Evolutionary conservation across 2,888 invertebrate species (phyloP).

Genomic region (Eustalomyia histrio): DNA sequence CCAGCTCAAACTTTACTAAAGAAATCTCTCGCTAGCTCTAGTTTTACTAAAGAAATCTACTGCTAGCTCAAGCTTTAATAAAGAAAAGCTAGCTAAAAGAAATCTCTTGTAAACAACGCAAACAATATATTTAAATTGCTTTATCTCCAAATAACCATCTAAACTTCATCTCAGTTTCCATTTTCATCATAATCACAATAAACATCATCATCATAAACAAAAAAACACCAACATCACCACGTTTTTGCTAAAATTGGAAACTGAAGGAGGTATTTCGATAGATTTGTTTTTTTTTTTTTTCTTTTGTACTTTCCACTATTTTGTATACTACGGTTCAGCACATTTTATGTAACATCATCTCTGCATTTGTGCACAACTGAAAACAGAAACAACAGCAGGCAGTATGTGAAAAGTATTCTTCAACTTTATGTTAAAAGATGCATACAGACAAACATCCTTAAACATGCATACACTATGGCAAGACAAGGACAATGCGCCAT

Average conservation of each 20-base stretch:
- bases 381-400: background rate
- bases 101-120: too few relatives aligned
- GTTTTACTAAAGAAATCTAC: too few relatives aligned
- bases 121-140: too few relatives aligned
- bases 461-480: conserved; percentile 3
- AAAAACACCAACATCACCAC: background rate
- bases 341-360: conserved; percentile 11
- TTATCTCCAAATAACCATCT: conserved; percentile 4
- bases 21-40: too few relatives aligned
- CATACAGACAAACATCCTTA: conserved; percentile 22
- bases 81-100: too few relatives aligned
- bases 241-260: conserved; percentile 1
- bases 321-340: background rate
- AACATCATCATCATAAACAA: conserved; percentile 2
- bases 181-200: background rate
- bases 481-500: conserved; percentile 61
- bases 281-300: background rate
- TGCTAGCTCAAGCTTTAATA: too few relatives aligned
- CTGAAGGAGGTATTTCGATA: background rate
- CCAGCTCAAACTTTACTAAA: too few relatives aligned
- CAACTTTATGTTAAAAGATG: conserved; percentile 19
- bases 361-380: background rate
- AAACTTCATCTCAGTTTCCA: background rate
- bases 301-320: background rate
- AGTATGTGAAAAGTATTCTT: conserved; percentile 7